These are phyloP conservation scores for Andricus quercusramuli DNA, from an alignment of 2,888 invertebrate species.

Conservation along the genomic window DNA sequence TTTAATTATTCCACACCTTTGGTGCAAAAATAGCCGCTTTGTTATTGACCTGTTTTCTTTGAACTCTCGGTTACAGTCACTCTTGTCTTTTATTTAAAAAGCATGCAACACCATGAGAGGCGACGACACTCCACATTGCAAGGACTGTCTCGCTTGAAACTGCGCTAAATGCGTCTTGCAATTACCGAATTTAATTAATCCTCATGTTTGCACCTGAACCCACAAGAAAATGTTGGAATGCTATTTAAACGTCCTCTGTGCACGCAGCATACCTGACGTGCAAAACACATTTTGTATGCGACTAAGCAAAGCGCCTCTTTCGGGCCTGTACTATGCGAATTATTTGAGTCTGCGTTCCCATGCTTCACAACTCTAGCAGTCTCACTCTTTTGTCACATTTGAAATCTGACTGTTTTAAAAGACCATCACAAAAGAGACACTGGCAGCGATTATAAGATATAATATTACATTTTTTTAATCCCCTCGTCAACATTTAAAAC, in stretches of 20 bases:
- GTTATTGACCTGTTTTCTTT: not conserved
- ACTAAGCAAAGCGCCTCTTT: conserved; percentile 33
- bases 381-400: not conserved
- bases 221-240: conserved; percentile 72
- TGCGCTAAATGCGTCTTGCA: conserved; percentile 74
- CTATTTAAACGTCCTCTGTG: conserved; percentile 66
- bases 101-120: not conserved
- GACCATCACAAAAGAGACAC: too few species aligned
- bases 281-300: conserved; percentile 39
- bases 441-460: too few species aligned
- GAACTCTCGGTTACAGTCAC: not conserved
- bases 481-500: conserved; percentile 15
- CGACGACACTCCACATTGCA: conserved; percentile 35
- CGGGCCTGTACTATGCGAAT: conserved; percentile 25
- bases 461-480: conserved; percentile 1
- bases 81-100: not conserved
- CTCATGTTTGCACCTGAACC: conserved; percentile 66
- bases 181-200: conserved; percentile 78
- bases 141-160: conserved; percentile 45
- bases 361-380: conserved; percentile 20
- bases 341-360: conserved; percentile 38
- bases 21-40: not conserved
- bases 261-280: conserved; percentile 25
- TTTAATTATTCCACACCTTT: not conserved
- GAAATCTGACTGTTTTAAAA: not conserved